Evolutionary conservation across 2,888 invertebrate species (phyloP), one percentile per base, ranked within the genome.

Genomic region (Noctuana brunneofusca): DNA sequence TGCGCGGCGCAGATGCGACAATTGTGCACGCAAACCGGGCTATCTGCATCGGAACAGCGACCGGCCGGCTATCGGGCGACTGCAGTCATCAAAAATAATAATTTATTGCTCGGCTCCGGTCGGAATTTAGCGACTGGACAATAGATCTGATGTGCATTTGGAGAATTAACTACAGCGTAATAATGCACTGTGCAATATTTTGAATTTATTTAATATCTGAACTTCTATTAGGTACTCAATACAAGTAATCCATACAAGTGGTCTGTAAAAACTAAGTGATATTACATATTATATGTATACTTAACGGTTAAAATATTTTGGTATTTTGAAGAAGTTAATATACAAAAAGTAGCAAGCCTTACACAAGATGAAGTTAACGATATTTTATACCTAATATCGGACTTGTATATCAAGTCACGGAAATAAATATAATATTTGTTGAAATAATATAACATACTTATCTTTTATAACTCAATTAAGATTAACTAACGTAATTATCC

Each of bases 11-110:
- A 70, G 85, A 87, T 84, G 88, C 81, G 84, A 88, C 89, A 88
- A 87, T 89, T 86, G 87, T 86, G 82, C 76, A 68, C 79, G 79
- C 85, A 85, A 84, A 86, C 79, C 75, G 77, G 86, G 89, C 89
- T 89, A 89, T 90, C 89, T 79, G 76, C 78, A 86, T 86, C 87
- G 73, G 71, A 70, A 78, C 74, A 70, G 72, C 71, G 74, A 74
- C 75, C 74, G 72, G 75, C n/a, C 75, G 74, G 66, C 64, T 71
- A 68, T 69, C 78, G 67, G 66, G 68, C 41, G 41, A 41, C 16
- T 68, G 74, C 71, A 50, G 72, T 71, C 68, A 68, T 71, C 68
- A 71, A 68, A 75, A 76, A 76, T 76, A 76, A 77, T 71, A 74
- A 77, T 73, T 76, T 75, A 76, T 75, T 68, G 66, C 69, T 64